These are phyloP conservation scores for Cladopsammia gracilis DNA, from an alignment of 64 coral and sea anemone species.

Conservation along the genomic window DNA sequence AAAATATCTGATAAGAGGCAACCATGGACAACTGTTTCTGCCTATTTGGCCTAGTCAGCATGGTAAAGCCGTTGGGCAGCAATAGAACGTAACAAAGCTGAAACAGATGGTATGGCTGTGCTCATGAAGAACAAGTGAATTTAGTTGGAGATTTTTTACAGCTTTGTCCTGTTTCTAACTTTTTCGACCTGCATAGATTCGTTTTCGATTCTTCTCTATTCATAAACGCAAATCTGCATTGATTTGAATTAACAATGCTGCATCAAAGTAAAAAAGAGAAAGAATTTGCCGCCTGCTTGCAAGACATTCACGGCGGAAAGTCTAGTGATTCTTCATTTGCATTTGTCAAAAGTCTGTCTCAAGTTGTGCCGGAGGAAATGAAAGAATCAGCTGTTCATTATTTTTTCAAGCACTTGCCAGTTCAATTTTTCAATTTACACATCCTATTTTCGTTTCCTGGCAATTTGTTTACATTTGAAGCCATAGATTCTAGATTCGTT, in stretches of 20 bases:
- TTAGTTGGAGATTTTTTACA: constrained; percentile 63
- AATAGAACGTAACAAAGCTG: too few species aligned
- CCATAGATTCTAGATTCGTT: background rate
- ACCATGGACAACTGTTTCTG: too few species aligned
- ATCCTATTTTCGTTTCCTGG: constrained; percentile 21
- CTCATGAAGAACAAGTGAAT: constrained; percentile 59
- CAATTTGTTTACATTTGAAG: background rate
- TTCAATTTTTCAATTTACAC: too few species aligned
- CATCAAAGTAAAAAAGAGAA: constrained; percentile 21
- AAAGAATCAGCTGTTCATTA: background rate
- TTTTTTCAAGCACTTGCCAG: too few species aligned
- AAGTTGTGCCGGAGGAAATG: background rate
- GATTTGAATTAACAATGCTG: constrained; percentile 13
- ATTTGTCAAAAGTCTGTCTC: constrained; percentile 13
- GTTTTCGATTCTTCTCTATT: background rate
- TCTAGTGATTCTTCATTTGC: background rate
- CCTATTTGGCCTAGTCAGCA: too few species aligned
- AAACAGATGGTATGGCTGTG: too few species aligned
- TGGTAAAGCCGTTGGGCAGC: too few species aligned
- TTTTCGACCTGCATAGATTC: constrained; percentile 10
- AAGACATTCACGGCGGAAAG: constrained; percentile 3
- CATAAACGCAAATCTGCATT: background rate
- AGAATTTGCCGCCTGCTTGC: constrained; percentile 26
- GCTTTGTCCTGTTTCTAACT: constrained; percentile 51
- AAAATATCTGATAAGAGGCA: too few species aligned